phyloP scores from a whole-genome alignment of 2,113 vertebrate genomes.

The Alectura lathami region DNA sequence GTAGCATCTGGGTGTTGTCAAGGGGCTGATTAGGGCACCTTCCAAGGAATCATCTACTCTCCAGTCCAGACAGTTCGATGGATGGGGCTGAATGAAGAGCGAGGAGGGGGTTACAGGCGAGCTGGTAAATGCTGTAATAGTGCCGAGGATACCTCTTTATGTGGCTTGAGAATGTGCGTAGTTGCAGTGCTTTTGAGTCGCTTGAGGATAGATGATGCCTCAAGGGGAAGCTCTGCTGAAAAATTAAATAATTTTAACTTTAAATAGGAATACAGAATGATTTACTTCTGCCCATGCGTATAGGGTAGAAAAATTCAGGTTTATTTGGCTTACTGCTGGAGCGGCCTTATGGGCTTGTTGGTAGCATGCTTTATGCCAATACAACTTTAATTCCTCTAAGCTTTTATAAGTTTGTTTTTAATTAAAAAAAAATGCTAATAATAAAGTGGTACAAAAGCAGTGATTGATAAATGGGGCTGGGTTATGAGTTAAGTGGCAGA shows the following conservation, averaged over 20 bases:
- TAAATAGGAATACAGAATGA: background rate
- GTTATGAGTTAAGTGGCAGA: background rate
- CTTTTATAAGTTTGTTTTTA: background rate
- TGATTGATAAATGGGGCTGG: background rate
- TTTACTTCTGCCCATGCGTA: background rate
- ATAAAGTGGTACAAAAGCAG: background rate
- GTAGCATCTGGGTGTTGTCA: background rate
- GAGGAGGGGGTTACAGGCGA: background rate
- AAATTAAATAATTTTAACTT: background rate
- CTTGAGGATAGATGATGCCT: background rate
- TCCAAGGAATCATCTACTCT: accelerated
- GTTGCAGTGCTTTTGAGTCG: background rate
- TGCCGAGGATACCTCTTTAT: background rate
- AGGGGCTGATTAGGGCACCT: too few species aligned
- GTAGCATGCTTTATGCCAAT: background rate
- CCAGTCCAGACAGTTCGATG: background rate
- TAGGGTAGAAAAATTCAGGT: background rate
- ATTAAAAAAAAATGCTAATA: background rate
- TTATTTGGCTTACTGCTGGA: background rate
- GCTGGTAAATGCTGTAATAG: background rate
- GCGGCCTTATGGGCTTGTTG: background rate
- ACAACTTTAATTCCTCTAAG: background rate
- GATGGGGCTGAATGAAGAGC: accelerated
- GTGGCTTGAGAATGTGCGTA: background rate
- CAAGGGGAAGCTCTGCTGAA: background rate